A percentile compares a stretch with the other conserved stretches of the same genome.
phyloP scores from a whole-genome alignment of 2,888 invertebrate species.

The Standfussiana lucernea region DNA sequence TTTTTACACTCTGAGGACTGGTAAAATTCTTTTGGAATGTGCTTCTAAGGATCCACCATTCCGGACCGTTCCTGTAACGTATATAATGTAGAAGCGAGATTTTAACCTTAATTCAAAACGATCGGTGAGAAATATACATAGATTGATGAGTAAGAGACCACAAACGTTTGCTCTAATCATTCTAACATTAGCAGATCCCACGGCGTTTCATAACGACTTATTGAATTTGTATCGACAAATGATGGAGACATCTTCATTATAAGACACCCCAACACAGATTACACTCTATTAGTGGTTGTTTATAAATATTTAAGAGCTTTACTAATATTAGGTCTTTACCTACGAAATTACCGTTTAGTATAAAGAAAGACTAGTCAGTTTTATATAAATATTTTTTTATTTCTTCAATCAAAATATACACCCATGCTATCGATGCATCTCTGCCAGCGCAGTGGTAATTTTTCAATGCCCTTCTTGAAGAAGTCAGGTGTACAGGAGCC shows the following conservation, averaged over 20 bases:
- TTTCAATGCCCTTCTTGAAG: too few relatives aligned
- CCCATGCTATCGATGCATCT: too few relatives aligned
- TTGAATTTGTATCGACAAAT: not conserved
- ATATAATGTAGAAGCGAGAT: too few relatives aligned
- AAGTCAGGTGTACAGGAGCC: too few relatives aligned
- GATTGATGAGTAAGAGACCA: not conserved
- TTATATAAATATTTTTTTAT: too few relatives aligned
- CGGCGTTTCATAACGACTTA: not conserved
- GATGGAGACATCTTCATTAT: not conserved
- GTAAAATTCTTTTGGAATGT: constrained; percentile 95
- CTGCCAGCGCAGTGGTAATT: too few relatives aligned
- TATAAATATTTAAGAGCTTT: not conserved
- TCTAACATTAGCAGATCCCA: not conserved
- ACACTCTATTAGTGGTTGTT: too few relatives aligned
- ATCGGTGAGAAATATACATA: not conserved
- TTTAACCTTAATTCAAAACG: not conserved
- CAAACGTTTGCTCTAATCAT: not conserved
- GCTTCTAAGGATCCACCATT: constrained; percentile 95
- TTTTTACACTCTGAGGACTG: constrained; percentile 92
- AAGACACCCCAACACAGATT: not conserved
- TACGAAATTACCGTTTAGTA: too few relatives aligned
- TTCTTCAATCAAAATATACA: too few relatives aligned
- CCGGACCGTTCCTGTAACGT: constrained; percentile 93
- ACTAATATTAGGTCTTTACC: too few relatives aligned
- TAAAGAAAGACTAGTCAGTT: too few relatives aligned